Percentiles rank a stretch among this genome's conserved stretches.
Evolutionary conservation across 2,113 vertebrate species (phyloP).

Genomic region (Strix aluco): DNA sequence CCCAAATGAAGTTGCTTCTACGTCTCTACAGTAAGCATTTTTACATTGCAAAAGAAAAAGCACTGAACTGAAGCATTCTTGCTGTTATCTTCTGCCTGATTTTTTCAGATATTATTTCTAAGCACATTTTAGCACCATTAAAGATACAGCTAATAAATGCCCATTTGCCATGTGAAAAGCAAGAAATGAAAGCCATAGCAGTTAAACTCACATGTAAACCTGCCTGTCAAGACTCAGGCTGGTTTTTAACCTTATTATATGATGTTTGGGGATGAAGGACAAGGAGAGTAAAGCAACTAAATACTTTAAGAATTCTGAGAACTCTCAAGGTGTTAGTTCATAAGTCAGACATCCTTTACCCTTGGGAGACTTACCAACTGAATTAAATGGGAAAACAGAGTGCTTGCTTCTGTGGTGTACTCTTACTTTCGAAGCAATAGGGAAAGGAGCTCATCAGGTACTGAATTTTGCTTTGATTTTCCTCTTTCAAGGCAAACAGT

Average conservation of each 20-base stretch:
- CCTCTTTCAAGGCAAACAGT: background rate
- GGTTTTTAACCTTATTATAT: background rate
- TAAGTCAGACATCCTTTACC: background rate
- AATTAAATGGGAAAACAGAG: conserved; percentile 17
- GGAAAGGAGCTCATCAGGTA: background rate
- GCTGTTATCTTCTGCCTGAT: background rate
- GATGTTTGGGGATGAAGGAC: background rate
- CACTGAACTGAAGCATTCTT: background rate
- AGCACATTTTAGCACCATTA: background rate
- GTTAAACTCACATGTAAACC: background rate
- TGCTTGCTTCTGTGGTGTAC: background rate
- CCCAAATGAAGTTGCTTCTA: background rate
- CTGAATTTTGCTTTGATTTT: background rate
- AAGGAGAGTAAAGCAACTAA: background rate
- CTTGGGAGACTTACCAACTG: background rate
- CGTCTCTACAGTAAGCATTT: background rate
- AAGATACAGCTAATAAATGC: conserved; percentile 45
- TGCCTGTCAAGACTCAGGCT: background rate
- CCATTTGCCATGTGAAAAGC: conserved; percentile 6
- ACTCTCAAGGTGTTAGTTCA: background rate
- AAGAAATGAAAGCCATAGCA: background rate
- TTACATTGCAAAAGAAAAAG: background rate
- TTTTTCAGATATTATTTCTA: conserved; percentile 17
- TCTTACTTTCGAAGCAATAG: background rate
- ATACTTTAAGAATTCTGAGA: background rate